Percentiles rank a stretch among this genome's conserved stretches.
These are phyloP conservation scores for Epirrhoe tristata DNA, from an alignment of 2,888 invertebrate species.

Conservation along the genomic window DNA sequence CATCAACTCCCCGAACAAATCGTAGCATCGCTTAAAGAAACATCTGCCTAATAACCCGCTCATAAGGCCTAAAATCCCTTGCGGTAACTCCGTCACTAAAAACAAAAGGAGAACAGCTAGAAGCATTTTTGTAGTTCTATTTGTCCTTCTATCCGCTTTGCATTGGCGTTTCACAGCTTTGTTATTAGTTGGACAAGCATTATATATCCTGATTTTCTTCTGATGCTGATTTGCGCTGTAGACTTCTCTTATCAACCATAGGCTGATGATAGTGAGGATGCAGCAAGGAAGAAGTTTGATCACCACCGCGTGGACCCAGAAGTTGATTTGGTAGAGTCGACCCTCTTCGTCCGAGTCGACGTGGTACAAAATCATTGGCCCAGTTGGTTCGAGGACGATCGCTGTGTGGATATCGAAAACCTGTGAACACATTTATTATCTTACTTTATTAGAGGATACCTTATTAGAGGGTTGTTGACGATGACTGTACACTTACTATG, in stretches of 20 bases:
- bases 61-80: constrained; percentile 86
- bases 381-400: constrained; percentile 79
- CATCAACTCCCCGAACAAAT: constrained; percentile 93
- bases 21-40: constrained; percentile 93
- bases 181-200: constrained; percentile 71
- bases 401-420: constrained; percentile 82
- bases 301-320: constrained; percentile 92
- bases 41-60: constrained; percentile 84
- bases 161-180: constrained; percentile 72
- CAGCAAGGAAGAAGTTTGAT: constrained; percentile 93
- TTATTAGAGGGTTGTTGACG: no score
- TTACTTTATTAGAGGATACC: no score
- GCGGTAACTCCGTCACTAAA: constrained; percentile 95
- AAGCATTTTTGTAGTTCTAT: constrained; percentile 95
- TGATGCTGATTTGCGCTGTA: constrained; percentile 90
- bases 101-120: constrained; percentile 95
- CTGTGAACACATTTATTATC: constrained; percentile 50
- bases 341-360: constrained; percentile 85
- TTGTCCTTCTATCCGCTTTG: constrained; percentile 80
- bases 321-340: constrained; percentile 88
- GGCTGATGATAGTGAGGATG: constrained; percentile 90
- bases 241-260: constrained; percentile 89
- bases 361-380: constrained; percentile 77
- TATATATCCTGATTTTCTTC: constrained; percentile 84
- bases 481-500: no score